A percentile compares a stretch with the other conserved stretches of the same genome.
Conservation (phyloP, 2,797 vertebrate species). For the Heterohyrax brucei region DNA sequence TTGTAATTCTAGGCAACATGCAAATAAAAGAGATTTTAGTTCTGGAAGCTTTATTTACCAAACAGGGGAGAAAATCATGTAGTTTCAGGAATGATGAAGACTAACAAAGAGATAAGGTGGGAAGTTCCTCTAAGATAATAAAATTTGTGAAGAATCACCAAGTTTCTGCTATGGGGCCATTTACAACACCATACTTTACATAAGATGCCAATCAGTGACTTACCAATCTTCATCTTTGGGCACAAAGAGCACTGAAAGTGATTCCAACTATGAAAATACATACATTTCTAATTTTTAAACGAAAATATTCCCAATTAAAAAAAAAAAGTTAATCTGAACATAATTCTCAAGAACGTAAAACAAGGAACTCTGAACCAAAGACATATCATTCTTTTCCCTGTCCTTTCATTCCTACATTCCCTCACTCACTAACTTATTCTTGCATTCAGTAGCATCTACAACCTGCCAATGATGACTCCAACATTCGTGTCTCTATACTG, state of each 20-base stretch:
- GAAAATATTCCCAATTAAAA: background rate
- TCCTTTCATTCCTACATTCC: background rate
- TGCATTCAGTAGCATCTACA: too few relatives aligned
- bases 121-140: background rate
- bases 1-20: background rate
- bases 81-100: background rate
- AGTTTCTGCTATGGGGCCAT: background rate
- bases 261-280: background rate
- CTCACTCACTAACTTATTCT: background rate
- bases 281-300: background rate
- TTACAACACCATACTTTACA: background rate
- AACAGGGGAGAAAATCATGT: background rate
- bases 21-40: background rate
- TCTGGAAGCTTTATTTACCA: background rate
- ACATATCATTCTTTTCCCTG: background rate
- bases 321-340: background rate
- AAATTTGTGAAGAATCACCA: background rate
- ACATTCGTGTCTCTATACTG: background rate
- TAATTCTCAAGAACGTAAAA: conserved; percentile 11
- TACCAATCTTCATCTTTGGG: background rate
- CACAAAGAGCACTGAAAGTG: background rate
- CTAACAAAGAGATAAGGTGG: background rate
- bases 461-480: background rate
- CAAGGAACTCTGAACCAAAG: background rate
- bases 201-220: background rate